A percentile compares a stretch with the other conserved stretches of the same genome.
Conservation (phyloP, 2,113 vertebrate species). For the Camelus dromedarius region DNA sequence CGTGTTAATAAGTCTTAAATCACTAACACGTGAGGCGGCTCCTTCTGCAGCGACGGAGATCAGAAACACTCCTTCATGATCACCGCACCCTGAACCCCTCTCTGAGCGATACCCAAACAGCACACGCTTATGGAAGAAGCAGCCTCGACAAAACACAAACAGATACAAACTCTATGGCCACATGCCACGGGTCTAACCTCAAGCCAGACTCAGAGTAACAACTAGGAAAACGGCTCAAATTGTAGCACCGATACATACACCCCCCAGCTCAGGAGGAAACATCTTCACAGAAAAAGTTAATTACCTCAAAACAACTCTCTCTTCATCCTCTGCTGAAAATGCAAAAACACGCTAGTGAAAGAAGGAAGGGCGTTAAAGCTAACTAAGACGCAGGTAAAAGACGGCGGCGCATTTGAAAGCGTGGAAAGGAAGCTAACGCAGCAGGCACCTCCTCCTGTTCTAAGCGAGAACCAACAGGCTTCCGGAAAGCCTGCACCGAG, state of each 20-base stretch:
- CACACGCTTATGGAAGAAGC: not conserved
- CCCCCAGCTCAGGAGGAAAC: not conserved
- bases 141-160: not conserved
- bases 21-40: not conserved
- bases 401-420: not conserved
- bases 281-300: not conserved
- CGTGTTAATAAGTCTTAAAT: not conserved
- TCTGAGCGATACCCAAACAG: not conserved
- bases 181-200: not conserved
- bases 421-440: not conserved
- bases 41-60: not conserved
- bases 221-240: not conserved
- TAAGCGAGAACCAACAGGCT: not conserved
- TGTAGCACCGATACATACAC: not conserved
- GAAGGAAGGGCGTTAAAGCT: not conserved
- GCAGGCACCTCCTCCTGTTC: too few species aligned
- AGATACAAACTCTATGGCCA: not conserved
- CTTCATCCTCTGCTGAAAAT: not conserved
- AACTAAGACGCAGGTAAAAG: rapidly evolving
- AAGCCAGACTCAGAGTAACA: not conserved
- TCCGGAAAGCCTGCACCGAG: not conserved
- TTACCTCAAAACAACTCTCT: not conserved
- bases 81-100: not conserved
- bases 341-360: not conserved
- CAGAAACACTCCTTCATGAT: not conserved